Evolutionary conservation across 2,888 invertebrate genomes (phyloP), one percentile per base, ranked within the genome.

Genomic region (Tubulanus polymorphus): DNA sequence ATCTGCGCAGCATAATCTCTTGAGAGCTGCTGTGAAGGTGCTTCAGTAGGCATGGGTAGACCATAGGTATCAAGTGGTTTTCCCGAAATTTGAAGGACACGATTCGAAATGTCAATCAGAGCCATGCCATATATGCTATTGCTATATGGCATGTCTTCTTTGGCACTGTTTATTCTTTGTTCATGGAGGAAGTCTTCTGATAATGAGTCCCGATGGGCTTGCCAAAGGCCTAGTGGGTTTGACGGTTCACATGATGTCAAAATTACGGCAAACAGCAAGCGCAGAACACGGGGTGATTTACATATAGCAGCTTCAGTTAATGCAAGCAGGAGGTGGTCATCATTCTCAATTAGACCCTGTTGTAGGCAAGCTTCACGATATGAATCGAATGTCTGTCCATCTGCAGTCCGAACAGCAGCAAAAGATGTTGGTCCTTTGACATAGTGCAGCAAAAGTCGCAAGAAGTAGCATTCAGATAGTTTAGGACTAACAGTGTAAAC

Each of bases 361-460:
- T 55, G 58, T 53, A 67, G 56, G 61, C 75, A 75, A 32, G 73
- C 72, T 48, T 63, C 63, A 28, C 69, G 56, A 57, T 66, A 79
- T 18, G 72, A 74, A 47, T 48, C 48, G 57, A 61, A 56, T 25
- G 64, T 37, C 29, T 56, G 55, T 25, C 70, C 70, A 51, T 74
- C 56, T 5, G 6, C 5, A 8, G 41, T 41, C 3, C 6, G 6
- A 8, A 41, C 6, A 23, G 18, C 41, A 8, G 18, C 3, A 23
- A 41, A 41, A 3, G 41, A 41, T 15, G 5, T 8, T 41, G 41
- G 41, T 5, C 53, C 57, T 30, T 52, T 37, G 6, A 25, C 25
- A 35, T 50, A 26, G 35, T 53, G 55, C 12, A 60, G 48, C 5
- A 60, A 48, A 8, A 55, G 51, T 10, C 57, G 37, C 3, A 57